These are phyloP conservation scores for Sylvilagus bachmani DNA, from an alignment of 2,113 vertebrate species.

Conservation along the genomic window DNA sequence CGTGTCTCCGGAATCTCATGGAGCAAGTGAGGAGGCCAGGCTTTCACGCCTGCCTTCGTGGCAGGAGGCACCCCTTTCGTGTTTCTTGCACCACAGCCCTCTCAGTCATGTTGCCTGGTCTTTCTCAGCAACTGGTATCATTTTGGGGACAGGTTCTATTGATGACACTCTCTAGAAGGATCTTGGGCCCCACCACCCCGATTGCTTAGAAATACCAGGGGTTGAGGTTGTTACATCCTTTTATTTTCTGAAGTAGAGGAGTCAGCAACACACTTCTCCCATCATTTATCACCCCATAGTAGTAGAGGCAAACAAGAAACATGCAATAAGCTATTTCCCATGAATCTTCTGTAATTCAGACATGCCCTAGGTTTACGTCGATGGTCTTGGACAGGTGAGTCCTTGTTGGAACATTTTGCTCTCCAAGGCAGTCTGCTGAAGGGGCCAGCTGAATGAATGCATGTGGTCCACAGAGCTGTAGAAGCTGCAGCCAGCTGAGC, in stretches of 20 bases:
- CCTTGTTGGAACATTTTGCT: background rate
- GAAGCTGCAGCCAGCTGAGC: background rate
- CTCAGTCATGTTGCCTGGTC: constrained; percentile 78
- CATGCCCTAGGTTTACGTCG: background rate
- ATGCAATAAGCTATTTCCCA: background rate
- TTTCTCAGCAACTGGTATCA: constrained; percentile 70
- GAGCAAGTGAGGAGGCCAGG: constrained; percentile 44
- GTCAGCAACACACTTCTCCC: background rate
- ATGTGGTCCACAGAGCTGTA: background rate
- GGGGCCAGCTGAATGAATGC: background rate
- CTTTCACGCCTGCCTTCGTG: background rate
- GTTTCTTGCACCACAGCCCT: constrained; percentile 64
- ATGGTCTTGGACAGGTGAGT: background rate
- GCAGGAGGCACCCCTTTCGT: background rate
- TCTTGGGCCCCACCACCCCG: constrained; percentile 56
- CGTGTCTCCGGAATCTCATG: constrained; percentile 48
- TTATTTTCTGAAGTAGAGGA: constrained; percentile 48
- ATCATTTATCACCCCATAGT: background rate
- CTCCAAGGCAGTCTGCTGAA: background rate
- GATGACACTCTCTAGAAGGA: constrained; percentile 74
- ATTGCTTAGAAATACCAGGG: constrained; percentile 41
- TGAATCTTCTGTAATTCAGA: background rate
- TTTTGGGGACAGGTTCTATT: constrained; percentile 80
- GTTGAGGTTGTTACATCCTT: background rate
- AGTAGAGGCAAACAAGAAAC: constrained; percentile 4